phyloP scores from a whole-genome alignment of 2,113 vertebrate genomes.

The Hippoglossus stenolepis region DNA sequence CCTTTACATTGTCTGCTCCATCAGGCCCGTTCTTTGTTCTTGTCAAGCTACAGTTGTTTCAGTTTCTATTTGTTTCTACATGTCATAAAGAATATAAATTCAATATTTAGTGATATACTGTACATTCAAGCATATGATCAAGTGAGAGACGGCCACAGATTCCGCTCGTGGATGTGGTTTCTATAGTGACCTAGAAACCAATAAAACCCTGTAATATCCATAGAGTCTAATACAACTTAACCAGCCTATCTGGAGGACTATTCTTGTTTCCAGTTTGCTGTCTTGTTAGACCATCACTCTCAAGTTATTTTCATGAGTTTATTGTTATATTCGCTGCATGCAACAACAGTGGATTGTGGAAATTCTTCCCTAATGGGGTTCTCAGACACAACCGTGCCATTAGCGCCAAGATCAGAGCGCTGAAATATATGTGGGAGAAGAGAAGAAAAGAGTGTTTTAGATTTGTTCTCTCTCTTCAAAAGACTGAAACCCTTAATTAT shows the following conservation, averaged over 20 bases:
- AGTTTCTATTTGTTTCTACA: background rate
- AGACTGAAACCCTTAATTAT: constrained; percentile 78
- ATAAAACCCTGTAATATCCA: constrained; percentile 11
- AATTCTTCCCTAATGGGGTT: constrained; percentile 48
- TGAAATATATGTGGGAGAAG: constrained; percentile 55
- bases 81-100: background rate
- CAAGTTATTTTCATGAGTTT: constrained; percentile 32
- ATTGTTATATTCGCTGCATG: constrained; percentile 48
- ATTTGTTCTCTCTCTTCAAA: constrained; percentile 69
- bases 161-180: background rate
- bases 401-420: constrained; percentile 55
- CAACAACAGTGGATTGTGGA: constrained; percentile 53
- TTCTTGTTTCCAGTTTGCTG: constrained; percentile 31
- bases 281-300: constrained; percentile 40
- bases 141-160: background rate
- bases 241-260: constrained; percentile 9
- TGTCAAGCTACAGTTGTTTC: constrained; percentile 8
- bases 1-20: constrained; percentile 5
- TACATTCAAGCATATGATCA: background rate
- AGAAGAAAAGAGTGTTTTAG: constrained; percentile 70
- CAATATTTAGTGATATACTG: background rate
- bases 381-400: constrained; percentile 43
- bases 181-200: constrained; percentile 2
- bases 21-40: constrained; percentile 12
- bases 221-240: constrained; percentile 9